Percentiles rank a stretch among this genome's conserved stretches.
Evolutionary conservation across 2,113 vertebrate species (phyloP).

Genomic region (Butorides virescens): DNA sequence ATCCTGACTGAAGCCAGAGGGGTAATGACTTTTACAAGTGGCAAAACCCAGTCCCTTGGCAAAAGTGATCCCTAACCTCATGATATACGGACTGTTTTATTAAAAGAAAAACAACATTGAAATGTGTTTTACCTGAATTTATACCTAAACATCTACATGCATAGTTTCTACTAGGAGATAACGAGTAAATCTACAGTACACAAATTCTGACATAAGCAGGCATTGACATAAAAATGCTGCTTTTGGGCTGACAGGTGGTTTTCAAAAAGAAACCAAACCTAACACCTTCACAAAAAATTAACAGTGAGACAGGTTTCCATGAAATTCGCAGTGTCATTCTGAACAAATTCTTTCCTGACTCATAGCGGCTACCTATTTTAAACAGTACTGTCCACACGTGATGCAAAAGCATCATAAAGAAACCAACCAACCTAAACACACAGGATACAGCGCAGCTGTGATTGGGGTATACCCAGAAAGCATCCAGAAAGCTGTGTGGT

Average conservation of each 20-base stretch:
- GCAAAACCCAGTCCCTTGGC: neutral
- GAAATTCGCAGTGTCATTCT: neutral
- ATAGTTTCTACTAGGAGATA: neutral
- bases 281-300: neutral
- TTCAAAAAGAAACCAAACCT: neutral
- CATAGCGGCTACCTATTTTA: neutral
- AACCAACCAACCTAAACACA: neutral
- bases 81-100: neutral
- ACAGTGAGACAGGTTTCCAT: neutral
- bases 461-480: too few species aligned
- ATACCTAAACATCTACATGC: neutral
- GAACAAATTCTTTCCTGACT: neutral
- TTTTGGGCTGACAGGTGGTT: neutral
- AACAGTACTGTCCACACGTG: neutral
- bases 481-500: neutral
- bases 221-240: neutral
- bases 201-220: neutral
- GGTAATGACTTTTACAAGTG: neutral
- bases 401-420: neutral
- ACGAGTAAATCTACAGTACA: neutral
- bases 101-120: neutral
- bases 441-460: neutral
- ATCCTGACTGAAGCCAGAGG: neutral
- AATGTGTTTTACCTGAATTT: neutral
- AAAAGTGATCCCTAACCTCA: neutral